Percentiles rank a stretch among this genome's conserved stretches.
phyloP scores from a whole-genome alignment of 2,797 vertebrate species.

The Sebastes jordani region DNA sequence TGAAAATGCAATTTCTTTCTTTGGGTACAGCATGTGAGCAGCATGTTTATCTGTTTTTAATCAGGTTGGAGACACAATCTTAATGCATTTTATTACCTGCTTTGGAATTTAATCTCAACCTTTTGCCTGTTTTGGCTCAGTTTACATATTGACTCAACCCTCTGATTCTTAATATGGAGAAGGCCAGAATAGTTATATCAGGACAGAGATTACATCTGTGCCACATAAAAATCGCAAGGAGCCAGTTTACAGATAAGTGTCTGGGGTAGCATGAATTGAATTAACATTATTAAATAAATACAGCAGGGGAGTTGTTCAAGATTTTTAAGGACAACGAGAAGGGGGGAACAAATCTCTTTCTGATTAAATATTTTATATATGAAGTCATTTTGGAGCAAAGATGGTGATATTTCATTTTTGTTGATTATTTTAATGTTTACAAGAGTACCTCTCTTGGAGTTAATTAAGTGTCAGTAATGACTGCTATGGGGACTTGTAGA shows the following conservation, averaged over 20 bases:
- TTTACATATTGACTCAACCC: conserved; percentile 3
- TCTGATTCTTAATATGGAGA: not conserved
- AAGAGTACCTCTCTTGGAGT: conserved; percentile 3
- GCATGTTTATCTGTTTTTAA: not conserved
- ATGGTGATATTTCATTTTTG: not conserved
- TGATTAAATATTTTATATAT: not conserved
- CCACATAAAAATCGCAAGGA: not conserved
- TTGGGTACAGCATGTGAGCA: not conserved
- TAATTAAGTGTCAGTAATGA: not conserved
- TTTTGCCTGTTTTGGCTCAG: not conserved
- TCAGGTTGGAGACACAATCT: conserved; percentile 13
- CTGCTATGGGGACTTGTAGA: not conserved
- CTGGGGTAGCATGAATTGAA: not conserved
- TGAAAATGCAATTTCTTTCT: not conserved
- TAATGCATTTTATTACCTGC: not conserved
- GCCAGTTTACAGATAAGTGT: not conserved
- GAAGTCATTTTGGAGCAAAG: not conserved
- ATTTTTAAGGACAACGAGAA: not conserved
- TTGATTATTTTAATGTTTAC: conserved; percentile 16
- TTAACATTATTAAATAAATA: not conserved
- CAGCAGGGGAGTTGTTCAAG: not conserved
- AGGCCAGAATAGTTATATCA: not conserved
- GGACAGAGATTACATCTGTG: not conserved
- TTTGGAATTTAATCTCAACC: not conserved
- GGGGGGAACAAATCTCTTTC: not conserved